phyloP scores from a whole-genome alignment of 2,797 vertebrate genomes.

The Aldrovandia affinis region DNA sequence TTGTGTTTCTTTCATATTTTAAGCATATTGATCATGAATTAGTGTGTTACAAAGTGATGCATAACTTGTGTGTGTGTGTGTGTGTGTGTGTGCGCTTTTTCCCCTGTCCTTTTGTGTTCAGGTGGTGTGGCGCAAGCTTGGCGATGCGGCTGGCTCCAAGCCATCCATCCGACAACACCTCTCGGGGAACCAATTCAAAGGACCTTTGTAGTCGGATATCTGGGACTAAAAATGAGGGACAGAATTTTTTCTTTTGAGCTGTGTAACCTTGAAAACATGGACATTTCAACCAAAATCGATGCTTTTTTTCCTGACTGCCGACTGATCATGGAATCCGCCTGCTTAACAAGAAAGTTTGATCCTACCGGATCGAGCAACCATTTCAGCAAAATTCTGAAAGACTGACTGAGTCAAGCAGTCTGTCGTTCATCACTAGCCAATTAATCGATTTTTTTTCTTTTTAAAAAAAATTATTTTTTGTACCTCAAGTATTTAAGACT shows the following conservation, averaged over 20 bases:
- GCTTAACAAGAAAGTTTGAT: not conserved
- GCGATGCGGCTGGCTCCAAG: constrained; percentile 86
- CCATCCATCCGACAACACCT: constrained; percentile 88
- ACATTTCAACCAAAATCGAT: constrained; percentile 54
- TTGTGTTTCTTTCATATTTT: constrained; percentile 1
- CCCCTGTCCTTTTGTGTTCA: constrained; percentile 49
- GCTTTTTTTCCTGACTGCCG: constrained; percentile 54
- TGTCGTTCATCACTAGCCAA: constrained; percentile 34
- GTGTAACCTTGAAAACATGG: constrained; percentile 26
- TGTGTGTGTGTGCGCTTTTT: not conserved
- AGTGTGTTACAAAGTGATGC: constrained; percentile 10
- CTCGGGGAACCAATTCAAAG: constrained; percentile 90
- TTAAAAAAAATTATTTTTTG: not conserved
- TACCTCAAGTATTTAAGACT: constrained; percentile 39
- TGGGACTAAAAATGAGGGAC: constrained; percentile 32
- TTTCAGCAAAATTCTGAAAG: constrained; percentile 10
- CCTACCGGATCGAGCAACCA: constrained; percentile 33
- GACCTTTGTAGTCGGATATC: constrained; percentile 74
- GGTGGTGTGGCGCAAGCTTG: constrained; percentile 94
- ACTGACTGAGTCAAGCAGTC: constrained; percentile 18
- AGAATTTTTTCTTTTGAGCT: constrained; percentile 26
- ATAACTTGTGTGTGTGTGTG: constrained; percentile 26
- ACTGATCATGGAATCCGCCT: constrained; percentile 33
- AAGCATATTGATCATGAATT: not conserved
- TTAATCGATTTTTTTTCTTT: constrained; percentile 27